phyloP scores from a whole-genome alignment of 2,113 vertebrate species.

The Baryphthengus martii region DNA sequence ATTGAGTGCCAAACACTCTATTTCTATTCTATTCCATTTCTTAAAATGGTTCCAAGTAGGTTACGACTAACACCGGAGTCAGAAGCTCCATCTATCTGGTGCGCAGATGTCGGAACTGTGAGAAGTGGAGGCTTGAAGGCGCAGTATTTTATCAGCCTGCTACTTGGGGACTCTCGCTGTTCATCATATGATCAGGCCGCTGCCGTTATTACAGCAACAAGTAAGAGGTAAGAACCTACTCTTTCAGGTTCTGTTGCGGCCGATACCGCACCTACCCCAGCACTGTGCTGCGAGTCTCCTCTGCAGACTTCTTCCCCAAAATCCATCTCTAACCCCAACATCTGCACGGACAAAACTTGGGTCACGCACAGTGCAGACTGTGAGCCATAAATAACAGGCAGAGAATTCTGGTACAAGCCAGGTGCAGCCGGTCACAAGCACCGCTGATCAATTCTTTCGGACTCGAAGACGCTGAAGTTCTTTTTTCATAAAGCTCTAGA shows the following conservation, averaged over 20 bases:
- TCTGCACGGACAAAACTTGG: background rate
- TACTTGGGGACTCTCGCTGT: background rate
- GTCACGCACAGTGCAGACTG: background rate
- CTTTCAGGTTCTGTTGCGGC: background rate
- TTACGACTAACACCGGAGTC: background rate
- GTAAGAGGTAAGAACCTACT: background rate
- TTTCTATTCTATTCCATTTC: too few relatives aligned
- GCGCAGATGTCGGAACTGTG: background rate
- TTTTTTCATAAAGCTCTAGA: background rate
- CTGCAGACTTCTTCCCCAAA: accelerated
- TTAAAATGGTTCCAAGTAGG: background rate
- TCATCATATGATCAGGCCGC: accelerated
- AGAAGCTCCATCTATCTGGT: background rate
- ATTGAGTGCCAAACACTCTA: background rate
- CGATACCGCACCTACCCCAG: background rate
- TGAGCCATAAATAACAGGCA: background rate
- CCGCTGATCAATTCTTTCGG: background rate
- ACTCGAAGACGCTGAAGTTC: background rate
- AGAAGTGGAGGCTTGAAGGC: background rate
- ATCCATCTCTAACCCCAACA: background rate
- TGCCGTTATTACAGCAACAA: background rate
- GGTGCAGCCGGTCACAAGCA: background rate
- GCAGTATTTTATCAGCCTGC: background rate
- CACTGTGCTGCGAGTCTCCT: accelerated
- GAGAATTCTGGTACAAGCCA: background rate